A percentile compares a stretch with the other conserved stretches of the same genome.
Conservation (phyloP, 2,888 invertebrate genomes). For the Troglohyphantes excavatus region DNA sequence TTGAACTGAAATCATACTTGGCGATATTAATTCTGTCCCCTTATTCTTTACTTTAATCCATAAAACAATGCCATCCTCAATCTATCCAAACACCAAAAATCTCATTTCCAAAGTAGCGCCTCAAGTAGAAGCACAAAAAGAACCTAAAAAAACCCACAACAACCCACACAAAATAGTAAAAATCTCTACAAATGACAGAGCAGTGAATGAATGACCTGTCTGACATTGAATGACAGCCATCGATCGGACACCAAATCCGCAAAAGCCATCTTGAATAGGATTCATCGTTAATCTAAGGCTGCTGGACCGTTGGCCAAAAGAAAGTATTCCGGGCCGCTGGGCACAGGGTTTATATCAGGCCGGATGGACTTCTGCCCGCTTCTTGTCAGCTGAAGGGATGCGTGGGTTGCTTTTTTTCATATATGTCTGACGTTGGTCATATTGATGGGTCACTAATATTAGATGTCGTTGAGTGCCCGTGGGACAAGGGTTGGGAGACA, state of each 20-base stretch:
- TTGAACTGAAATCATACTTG: too few species aligned
- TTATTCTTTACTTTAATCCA: too few species aligned
- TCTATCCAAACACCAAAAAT: too few species aligned
- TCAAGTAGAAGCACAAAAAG: conserved; percentile 34
- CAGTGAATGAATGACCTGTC: conserved; percentile 60
- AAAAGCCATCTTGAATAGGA: conserved; percentile 63
- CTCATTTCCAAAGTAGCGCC: conserved; percentile 52
- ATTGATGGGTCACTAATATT: conserved; percentile 12
- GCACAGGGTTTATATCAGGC: conserved; percentile 30
- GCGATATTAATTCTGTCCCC: too few species aligned
- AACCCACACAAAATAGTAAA: not conserved
- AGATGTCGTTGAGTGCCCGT: not conserved
- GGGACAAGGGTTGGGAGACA: not conserved
- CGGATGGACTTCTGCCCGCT: not conserved
- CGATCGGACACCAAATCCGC: conserved; percentile 63
- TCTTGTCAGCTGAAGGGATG: not conserved
- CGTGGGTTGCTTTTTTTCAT: not conserved
- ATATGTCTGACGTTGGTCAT: conserved; percentile 21
- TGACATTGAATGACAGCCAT: conserved; percentile 68
- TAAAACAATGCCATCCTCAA: too few species aligned
- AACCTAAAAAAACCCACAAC: not conserved
- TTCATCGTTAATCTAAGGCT: conserved; percentile 64
- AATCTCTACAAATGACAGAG: conserved; percentile 53
- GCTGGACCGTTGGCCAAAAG: conserved; percentile 43
- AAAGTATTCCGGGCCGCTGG: conserved; percentile 50